Conservation (phyloP, 2,888 invertebrate species). For the Lapara coniferarum region DNA sequence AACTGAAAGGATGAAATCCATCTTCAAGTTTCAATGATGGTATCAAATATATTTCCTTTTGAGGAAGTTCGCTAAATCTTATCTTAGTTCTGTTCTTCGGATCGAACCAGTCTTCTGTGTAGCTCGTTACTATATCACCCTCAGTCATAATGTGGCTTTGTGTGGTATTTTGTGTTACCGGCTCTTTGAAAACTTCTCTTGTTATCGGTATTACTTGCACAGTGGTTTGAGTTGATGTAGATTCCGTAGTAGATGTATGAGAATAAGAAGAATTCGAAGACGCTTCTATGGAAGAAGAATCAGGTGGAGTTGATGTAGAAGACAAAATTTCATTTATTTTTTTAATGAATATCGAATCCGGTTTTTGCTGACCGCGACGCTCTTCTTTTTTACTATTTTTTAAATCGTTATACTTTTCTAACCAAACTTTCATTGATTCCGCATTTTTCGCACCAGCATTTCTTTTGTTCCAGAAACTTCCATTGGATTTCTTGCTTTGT, state of each 20-base stretch:
- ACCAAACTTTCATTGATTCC: conserved; percentile 56
- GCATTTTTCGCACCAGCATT: conserved; percentile 44
- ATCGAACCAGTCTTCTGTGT: conserved; percentile 71
- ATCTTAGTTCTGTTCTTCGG: conserved; percentile 71
- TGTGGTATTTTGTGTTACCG: conserved; percentile 52
- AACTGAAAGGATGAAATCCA: conserved; percentile 85
- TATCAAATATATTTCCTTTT: conserved; percentile 76
- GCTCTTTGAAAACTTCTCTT: conserved; percentile 58
- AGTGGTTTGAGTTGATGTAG: conserved; percentile 35
- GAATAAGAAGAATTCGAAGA: not conserved
- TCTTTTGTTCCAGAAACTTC: conserved; percentile 62
- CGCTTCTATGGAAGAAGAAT: not conserved
- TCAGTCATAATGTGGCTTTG: conserved; percentile 57
- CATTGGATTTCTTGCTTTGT: conserved; percentile 37
- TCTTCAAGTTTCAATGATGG: conserved; percentile 83
- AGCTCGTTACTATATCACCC: conserved; percentile 60
- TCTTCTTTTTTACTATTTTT: conserved; percentile 59
- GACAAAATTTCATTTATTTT: conserved; percentile 45
- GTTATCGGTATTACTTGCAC: conserved; percentile 69
- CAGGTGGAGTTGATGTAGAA: conserved; percentile 28
- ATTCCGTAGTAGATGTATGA: conserved; percentile 32
- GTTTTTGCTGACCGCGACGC: conserved; percentile 51
- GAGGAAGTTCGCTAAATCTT: conserved; percentile 76
- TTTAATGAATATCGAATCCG: conserved; percentile 50
- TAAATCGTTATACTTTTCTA: conserved; percentile 64